phyloP scores from a whole-genome alignment of 2,888 invertebrate genomes.

The Volucella zonaria region DNA sequence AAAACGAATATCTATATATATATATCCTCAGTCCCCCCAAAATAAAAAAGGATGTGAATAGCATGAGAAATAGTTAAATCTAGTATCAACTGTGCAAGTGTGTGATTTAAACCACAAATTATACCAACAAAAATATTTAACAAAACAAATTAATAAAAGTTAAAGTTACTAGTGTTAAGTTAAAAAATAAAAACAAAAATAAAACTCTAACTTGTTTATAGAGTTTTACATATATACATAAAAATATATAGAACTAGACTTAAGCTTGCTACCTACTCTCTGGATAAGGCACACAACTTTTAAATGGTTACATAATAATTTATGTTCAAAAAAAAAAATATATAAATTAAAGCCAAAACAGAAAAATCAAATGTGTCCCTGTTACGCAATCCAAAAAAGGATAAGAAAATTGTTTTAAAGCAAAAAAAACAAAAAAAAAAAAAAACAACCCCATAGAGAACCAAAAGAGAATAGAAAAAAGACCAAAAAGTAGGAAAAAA shows the following conservation, averaged over 20 bases:
- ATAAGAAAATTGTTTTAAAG: conserved; percentile 32
- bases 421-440: conserved; percentile 32
- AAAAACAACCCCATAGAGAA: neutral
- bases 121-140: conserved; percentile 27
- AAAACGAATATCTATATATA: conserved; percentile 4
- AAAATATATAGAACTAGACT: conserved; percentile 29
- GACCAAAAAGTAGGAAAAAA: conserved; percentile 41
- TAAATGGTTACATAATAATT: conserved; percentile 66
- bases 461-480: conserved; percentile 33
- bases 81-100: conserved; percentile 19
- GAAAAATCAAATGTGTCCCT: conserved; percentile 29
- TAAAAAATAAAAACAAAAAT: conserved; percentile 24
- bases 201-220: conserved; percentile 60
- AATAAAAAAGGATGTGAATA: conserved; percentile 23
- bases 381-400: conserved; percentile 65
- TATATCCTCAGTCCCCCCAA: neutral
- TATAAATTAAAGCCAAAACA: conserved; percentile 13
- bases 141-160: neutral
- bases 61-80: neutral
- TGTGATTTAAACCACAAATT: conserved; percentile 7
- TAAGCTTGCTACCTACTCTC: conserved; percentile 26
- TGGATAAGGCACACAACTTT: conserved; percentile 15
- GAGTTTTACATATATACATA: conserved; percentile 44
- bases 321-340: conserved; percentile 30
- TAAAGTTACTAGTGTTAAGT: conserved; percentile 31